Conservation (phyloP, 2,888 invertebrate genomes). For the Drosophila helvetica region DNA sequence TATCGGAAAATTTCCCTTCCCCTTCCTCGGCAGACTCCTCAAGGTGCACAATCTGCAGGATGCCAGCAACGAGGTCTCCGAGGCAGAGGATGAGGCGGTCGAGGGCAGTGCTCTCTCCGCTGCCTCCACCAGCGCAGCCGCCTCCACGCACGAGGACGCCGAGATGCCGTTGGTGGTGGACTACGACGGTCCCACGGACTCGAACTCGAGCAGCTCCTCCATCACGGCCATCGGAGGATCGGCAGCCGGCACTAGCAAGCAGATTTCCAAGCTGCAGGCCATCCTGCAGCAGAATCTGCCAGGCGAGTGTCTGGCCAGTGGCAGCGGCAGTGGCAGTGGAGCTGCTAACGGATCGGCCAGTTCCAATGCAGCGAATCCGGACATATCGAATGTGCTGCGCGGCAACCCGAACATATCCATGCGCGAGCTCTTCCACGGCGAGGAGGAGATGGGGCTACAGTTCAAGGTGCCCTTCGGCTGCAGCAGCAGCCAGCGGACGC, state of each 20-base stretch:
- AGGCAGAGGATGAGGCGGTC: conserved; percentile 78
- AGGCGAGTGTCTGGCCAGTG: neutral
- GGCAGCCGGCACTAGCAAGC: conserved; percentile 49
- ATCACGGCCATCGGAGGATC: conserved; percentile 52
- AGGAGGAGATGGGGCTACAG: conserved; percentile 90
- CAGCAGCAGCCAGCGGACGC: conserved; percentile 86
- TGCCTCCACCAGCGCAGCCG: conserved; percentile 9
- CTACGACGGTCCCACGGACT: conserved; percentile 81
- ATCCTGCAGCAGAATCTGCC: conserved; percentile 79
- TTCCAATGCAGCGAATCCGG: neutral
- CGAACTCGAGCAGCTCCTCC: conserved; percentile 71
- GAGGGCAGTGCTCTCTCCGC: conserved; percentile 9
- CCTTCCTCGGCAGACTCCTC: conserved; percentile 86
- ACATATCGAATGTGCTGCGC: conserved; percentile 83
- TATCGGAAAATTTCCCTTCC: neutral
- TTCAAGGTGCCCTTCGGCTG: conserved; percentile 90
- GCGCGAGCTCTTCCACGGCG: conserved; percentile 91
- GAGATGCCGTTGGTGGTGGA: conserved; percentile 79
- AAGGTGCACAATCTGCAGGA: conserved; percentile 89
- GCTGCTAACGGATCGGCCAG: conserved; percentile 6
- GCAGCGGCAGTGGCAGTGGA: neutral
- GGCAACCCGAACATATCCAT: conserved; percentile 92
- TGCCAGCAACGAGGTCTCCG: conserved; percentile 80
- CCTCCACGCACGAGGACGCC: conserved; percentile 56
- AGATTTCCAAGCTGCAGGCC: conserved; percentile 82